Conservation (phyloP, 2,888 invertebrate genomes). For the Rugalucina vietnamica region DNA sequence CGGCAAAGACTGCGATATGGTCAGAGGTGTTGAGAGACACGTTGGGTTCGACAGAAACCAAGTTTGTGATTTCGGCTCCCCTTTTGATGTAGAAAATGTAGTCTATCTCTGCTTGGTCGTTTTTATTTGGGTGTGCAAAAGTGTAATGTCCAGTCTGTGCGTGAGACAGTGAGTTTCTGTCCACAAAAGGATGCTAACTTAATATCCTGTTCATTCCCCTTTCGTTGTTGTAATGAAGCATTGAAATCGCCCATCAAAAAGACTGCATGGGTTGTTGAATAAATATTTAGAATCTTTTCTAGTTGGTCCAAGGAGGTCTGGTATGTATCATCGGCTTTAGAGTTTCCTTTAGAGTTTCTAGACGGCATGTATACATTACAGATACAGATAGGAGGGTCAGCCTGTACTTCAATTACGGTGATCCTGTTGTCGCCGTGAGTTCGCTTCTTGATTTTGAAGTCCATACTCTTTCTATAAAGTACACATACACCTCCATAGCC, state of each 20-base stretch:
- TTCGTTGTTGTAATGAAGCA: neutral
- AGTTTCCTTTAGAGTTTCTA: neutral
- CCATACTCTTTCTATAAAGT: neutral
- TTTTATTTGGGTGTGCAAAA: neutral
- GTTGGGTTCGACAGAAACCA: neutral
- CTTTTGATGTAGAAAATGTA: neutral
- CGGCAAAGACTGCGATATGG: neutral
- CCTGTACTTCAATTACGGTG: neutral
- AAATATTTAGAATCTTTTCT: neutral
- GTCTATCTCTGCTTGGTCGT: slow-evolving; percentile 7
- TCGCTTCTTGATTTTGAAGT: neutral
- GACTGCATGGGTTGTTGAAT: neutral
- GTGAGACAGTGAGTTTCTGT: neutral
- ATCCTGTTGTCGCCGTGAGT: neutral
- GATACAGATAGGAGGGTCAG: neutral
- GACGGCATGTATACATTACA: neutral
- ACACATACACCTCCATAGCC: neutral
- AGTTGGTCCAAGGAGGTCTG: neutral
- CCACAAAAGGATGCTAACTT: neutral
- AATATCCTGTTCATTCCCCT: neutral
- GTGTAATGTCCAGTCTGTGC: neutral
- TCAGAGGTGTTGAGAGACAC: neutral
- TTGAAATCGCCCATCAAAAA: neutral
- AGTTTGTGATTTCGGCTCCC: neutral
- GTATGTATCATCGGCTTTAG: neutral